Base-by-base conservation (phyloP, 2,888 invertebrate species). In the Aplocera efformata region DNA sequence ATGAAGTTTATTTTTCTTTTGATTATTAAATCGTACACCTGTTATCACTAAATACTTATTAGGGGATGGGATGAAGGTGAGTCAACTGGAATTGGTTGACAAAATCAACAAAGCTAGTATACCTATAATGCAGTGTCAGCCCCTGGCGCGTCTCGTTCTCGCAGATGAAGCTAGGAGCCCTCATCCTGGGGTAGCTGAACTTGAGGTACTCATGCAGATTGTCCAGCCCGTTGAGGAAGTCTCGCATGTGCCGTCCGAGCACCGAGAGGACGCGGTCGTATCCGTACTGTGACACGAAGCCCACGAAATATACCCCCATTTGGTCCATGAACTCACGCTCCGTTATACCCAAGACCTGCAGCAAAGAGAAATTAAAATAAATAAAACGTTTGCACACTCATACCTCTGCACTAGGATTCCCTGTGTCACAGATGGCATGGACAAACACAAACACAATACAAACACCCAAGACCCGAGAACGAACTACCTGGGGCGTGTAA, bases 191-290 rank as follows among this genome's bases (percentile, higher is more conserved):
- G 72, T 98, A 98, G 36, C 97, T 97, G 84, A 98, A 98, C 77
- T 98, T 96, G 30, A 99, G 90, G 75, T 99, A 99, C 75, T 98
- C 98, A 76, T 99, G 99, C 11, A 99, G 89, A 84, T 98, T 98
- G 82, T 99, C 98, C 58, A 99, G 86, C 0, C 96, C 98, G 70
- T 98, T 98, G 1, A 98, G 91, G 69, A 98, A 98, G 79, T 98
- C 98, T 36, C 98, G 89, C 93, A 98, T 95, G 73, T 98, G 96
- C 3, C 98, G 90, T 0, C 98, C 98, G 9, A 97, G 89, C 0
- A 97, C 96, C 1, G 96, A 95, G 4, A 97, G 79, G 0, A 97
- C 96, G 34, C 96, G 89, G 82, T 98, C 98, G 80, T 98, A 98
- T 7, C 98, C 98, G 68, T 98, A 98, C 62, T 97, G 97, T 11